phyloP scores from a whole-genome alignment of 2,113 vertebrate genomes.

The Boleophthalmus pectinirostris region DNA sequence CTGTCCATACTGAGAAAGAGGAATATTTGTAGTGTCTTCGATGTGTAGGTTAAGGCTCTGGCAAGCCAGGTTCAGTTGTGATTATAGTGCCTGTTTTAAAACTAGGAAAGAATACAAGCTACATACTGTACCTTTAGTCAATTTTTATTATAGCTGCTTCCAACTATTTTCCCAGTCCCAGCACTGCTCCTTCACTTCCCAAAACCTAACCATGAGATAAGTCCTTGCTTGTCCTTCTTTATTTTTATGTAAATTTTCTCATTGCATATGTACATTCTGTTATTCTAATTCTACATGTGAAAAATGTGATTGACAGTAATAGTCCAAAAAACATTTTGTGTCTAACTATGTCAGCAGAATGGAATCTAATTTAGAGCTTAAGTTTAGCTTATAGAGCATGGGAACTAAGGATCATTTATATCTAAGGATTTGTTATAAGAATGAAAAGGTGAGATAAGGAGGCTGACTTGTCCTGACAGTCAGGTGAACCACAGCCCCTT shows the following conservation, averaged over 20 bases:
- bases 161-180: too few relatives aligned
- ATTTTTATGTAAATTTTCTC: not conserved
- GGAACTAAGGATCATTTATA: not conserved
- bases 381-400: constrained; percentile 7
- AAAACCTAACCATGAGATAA: not conserved
- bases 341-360: not conserved
- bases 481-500: constrained; percentile 11
- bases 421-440: constrained; percentile 10
- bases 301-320: not conserved
- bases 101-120: too few relatives aligned
- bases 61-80: too few relatives aligned
- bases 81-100: too few relatives aligned
- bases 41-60: too few relatives aligned
- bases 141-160: not conserved
- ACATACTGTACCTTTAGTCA: too few relatives aligned
- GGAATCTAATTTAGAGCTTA: not conserved
- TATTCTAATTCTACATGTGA: too few relatives aligned
- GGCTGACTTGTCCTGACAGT: not conserved
- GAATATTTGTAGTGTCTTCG: too few relatives aligned
- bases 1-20: too few relatives aligned
- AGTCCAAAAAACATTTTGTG: too few relatives aligned
- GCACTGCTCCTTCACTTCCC: too few relatives aligned
- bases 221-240: not conserved
- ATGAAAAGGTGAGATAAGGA: constrained; percentile 16
- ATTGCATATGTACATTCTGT: too few relatives aligned